Conservation (phyloP, 1,140 invertebrate species). For the Lasioglossum albipes region DNA sequence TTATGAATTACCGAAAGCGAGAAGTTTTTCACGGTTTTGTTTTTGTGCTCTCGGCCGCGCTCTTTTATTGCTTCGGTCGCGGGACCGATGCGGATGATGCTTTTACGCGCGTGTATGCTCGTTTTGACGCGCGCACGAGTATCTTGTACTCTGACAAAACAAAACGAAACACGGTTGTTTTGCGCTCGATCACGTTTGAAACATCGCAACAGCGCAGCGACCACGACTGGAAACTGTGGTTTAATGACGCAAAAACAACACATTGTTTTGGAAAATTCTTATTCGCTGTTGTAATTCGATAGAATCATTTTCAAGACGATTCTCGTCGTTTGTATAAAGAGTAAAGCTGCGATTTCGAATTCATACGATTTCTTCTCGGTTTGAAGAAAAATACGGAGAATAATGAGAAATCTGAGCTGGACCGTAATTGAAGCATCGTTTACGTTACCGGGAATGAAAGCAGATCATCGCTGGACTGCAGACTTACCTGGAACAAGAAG, state of each 20-base stretch:
- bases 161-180: background rate
- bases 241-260: background rate
- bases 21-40: background rate
- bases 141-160: background rate
- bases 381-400: background rate
- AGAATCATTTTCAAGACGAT: too few relatives aligned
- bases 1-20: background rate
- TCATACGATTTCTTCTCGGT: background rate
- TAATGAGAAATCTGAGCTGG: background rate
- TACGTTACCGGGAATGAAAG: background rate
- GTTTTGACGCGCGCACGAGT: background rate
- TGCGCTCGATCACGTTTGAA: background rate
- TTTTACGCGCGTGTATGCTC: background rate
- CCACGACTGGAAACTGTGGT: background rate
- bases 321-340: too few relatives aligned
- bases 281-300: background rate
- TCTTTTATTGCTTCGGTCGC: background rate
- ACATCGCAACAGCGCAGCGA: too few relatives aligned
- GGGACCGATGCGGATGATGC: background rate
- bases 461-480: too few relatives aligned
- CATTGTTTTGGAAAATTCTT: background rate
- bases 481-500: conserved; percentile 32
- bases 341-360: too few relatives aligned
- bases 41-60: background rate
- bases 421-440: background rate